Base-by-base conservation (phyloP, 2,113 vertebrate species). In the Coturnix japonica region DNA sequence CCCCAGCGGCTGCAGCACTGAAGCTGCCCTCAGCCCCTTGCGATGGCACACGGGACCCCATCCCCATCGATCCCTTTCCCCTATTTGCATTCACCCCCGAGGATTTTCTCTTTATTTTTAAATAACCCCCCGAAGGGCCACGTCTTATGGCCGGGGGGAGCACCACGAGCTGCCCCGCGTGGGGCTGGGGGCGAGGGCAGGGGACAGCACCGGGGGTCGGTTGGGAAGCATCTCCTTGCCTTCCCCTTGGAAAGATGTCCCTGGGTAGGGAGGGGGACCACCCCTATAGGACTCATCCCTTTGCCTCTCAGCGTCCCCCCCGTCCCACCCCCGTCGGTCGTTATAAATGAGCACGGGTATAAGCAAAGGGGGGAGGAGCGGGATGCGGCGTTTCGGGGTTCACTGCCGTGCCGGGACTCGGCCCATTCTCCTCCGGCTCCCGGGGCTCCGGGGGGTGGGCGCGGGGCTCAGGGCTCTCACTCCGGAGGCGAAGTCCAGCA, bases 401-500 rank as follows among this genome's bases (percentile, higher is more conserved):
- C 97, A 94, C 8, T 14, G 83, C 44, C 6, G 90, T 37, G 81
- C 86, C 67, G 37, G 67, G 6, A 47, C 51, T 41, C 9, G 9
- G 85, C 96, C 97, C 73, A 95, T 96, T 80, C 97, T 97, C 91
- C 89, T 96, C 82, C 89, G 95, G 51, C 44, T 44, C 39, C 94
- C 63, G 82, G 77, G 94, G 53, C 81, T 87, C 94, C 97, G 96
- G 57, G 97, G 97, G 57, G 86, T 66, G 87, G 96, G 97, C 53
- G 92, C 31, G 47, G 81, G 57, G 11, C 54, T 85, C 13, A 93
- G 92, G 64, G 94, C 96, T 69, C 13, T 77, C 89, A 97, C 97
- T 11, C 97, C 97, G 6, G 96, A 97, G 25, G 98, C 96, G 74
- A 97, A 98, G 83, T 97, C 97, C 49, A 97, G 93, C 35, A 98